Base-by-base conservation (phyloP, 2,113 vertebrate species). In the Oostethus manadensis region DNA sequence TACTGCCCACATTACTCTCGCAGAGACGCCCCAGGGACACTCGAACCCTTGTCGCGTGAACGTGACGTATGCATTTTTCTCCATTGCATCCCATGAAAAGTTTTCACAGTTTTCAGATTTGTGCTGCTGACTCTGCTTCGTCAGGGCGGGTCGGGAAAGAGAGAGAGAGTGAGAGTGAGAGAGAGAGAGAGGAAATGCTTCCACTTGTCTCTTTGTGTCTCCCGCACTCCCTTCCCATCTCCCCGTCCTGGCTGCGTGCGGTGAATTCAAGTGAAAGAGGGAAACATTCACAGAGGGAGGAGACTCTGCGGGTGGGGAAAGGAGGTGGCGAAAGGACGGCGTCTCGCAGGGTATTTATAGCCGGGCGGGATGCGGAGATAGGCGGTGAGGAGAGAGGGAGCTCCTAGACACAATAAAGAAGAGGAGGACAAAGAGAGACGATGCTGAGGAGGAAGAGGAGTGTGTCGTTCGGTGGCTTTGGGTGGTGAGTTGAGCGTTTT, bases 381-480 rank as follows among this genome's bases (percentile, higher is more conserved):
- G 38, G 44, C 56, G 59, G 60, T 51, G 71, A 66, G 60, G 55
- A 60, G 60, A 46, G 54, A 53, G 53, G 43, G 9, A 46, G 33
- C 44, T 26, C 38, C 68, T 73, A 77, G 68, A 84, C 74, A 80
- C 76, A 82, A 82, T 72, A 76, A 71, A 67, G 56, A 61, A 61
- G 67, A 44, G 54, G 62, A 49, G 72, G 71, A 73, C 66, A 78
- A 78, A 77, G 74, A 57, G 72, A 47, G 22, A 84, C 55, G 73
- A 87, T 87, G 85, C 80, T 86, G 78, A 84, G 85, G 82, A 84
- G 85, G 77, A 87, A 87, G 82, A 87, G 85, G 72, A 87, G 85
- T 49, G 83, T 84, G 56, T 87, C 85, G 4, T 87, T 87, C 3
- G 85, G 85, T 55, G 85, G 85, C 60, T 87, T 87, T 21, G 85